Conservation (phyloP, 2,888 invertebrate species). For the Acrobeloides nanus region DNA sequence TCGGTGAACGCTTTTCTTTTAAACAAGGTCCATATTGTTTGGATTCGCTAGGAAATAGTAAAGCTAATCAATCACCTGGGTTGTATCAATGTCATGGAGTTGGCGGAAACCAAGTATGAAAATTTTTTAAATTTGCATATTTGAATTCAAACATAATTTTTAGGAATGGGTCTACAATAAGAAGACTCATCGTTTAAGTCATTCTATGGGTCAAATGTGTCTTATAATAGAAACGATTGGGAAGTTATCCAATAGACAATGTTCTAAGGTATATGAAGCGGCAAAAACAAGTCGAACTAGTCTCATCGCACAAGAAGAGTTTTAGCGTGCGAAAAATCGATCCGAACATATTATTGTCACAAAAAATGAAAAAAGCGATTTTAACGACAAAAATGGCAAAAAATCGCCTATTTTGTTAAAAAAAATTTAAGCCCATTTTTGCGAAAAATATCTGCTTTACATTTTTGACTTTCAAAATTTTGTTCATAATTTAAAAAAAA, state of each 20-base stretch:
- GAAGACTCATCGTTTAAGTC: slow-evolving; percentile 25
- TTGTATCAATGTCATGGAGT: slow-evolving; percentile 89
- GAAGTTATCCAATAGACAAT: slow-evolving; percentile 17
- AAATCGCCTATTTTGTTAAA: no score
- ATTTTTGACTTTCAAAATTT: slow-evolving; percentile 14
- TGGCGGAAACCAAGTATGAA: slow-evolving; percentile 79
- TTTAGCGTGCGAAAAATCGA: no score
- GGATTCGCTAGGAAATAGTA: slow-evolving; percentile 84
- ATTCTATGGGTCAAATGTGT: slow-evolving; percentile 34
- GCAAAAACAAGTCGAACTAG: no score
- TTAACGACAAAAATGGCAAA: background rate
- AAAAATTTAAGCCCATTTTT: background rate
- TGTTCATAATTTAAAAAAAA: background rate
- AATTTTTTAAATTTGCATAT: background rate
- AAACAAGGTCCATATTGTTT: slow-evolving; percentile 65
- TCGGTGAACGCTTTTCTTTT: slow-evolving; percentile 59
- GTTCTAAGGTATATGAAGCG: slow-evolving; percentile 16
- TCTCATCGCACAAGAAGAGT: no score
- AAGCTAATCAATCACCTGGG: slow-evolving; percentile 73
- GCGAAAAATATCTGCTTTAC: background rate
- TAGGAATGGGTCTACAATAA: slow-evolving; percentile 45
- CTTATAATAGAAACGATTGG: slow-evolving; percentile 25
- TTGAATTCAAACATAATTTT: slow-evolving; percentile 10
- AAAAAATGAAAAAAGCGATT: no score
- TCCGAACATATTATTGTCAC: no score